A percentile compares a stretch with the other conserved stretches of the same genome.
These are phyloP conservation scores for Cephonodes hylas DNA, from an alignment of 2,888 invertebrate species.

Conservation along the genomic window DNA sequence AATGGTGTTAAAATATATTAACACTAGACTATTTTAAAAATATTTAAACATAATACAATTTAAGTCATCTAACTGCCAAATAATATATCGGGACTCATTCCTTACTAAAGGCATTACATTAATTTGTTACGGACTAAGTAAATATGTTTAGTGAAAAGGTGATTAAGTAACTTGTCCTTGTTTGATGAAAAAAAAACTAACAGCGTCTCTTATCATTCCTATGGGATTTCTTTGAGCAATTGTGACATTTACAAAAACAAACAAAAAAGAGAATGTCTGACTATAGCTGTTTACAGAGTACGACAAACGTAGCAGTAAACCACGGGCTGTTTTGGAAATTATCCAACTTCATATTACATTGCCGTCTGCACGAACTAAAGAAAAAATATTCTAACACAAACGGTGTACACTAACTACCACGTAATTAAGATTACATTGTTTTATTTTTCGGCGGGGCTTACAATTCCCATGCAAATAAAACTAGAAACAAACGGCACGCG, in stretches of 20 bases:
- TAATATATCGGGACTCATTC: too few relatives aligned
- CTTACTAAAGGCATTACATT: too few relatives aligned
- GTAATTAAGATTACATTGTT: background rate
- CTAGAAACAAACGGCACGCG: slow-evolving; percentile 26
- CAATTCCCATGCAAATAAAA: slow-evolving; percentile 57
- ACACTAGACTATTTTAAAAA: too few relatives aligned
- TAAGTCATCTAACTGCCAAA: too few relatives aligned
- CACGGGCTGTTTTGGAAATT: slow-evolving; percentile 30
- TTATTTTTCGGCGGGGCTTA: slow-evolving; percentile 19
- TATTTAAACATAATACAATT: too few relatives aligned
- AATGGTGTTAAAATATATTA: background rate
- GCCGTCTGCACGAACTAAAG: slow-evolving; percentile 29
- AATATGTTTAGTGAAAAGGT: background rate
- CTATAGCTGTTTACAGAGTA: slow-evolving; percentile 51
- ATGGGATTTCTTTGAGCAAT: slow-evolving; percentile 18
- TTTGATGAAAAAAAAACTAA: background rate
- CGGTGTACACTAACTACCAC: slow-evolving; percentile 28
- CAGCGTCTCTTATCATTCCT: background rate
- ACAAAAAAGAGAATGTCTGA: slow-evolving; percentile 45
- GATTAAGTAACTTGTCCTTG: background rate
- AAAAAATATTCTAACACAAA: slow-evolving; percentile 34
- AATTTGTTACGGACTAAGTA: background rate
- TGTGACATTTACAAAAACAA: slow-evolving; percentile 42
- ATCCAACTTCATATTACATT: slow-evolving; percentile 46
- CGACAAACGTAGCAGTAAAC: slow-evolving; percentile 48